A percentile compares a stretch with the other conserved stretches of the same genome.
Evolutionary conservation across 2,113 vertebrate genomes (phyloP).

Genomic region (Channa argus): DNA sequence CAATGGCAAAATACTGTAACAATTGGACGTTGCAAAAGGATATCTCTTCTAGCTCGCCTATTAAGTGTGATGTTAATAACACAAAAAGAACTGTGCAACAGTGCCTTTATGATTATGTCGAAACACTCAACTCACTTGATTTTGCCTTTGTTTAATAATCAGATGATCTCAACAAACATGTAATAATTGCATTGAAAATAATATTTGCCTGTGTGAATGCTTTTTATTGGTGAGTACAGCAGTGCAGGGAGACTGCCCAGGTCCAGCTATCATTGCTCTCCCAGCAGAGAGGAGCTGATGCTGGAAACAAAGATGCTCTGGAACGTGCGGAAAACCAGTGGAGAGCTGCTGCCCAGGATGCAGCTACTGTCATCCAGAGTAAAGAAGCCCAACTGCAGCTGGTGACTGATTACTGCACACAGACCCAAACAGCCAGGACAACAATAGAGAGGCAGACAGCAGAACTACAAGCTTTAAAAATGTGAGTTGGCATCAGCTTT

Average conservation of each 20-base stretch:
- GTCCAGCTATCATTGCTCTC: conserved; percentile 46
- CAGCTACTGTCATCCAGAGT: conserved; percentile 77
- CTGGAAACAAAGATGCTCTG: conserved; percentile 35
- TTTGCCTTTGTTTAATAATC: background rate
- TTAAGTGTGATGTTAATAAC: background rate
- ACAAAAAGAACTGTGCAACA: background rate
- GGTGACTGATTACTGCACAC: conserved; percentile 83
- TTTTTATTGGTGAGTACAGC: conserved; percentile 53
- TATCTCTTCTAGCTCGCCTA: background rate
- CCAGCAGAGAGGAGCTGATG: conserved; percentile 35
- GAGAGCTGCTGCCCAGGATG: conserved; percentile 85
- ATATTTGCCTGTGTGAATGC: background rate
- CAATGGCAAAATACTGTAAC: background rate
- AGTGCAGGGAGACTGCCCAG: conserved; percentile 62
- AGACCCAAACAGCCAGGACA: conserved; percentile 67
- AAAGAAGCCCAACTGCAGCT: conserved; percentile 85
- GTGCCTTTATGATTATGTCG: background rate
- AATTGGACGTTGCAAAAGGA: background rate
- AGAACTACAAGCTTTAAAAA: conserved; percentile 85
- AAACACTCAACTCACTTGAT: fast-evolving
- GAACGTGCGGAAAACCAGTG: conserved; percentile 71
- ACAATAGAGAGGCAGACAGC: conserved; percentile 78
- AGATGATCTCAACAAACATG: background rate
- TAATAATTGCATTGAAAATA: background rate
- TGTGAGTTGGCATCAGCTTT: conserved; percentile 80